Percentiles rank a stretch among this genome's conserved stretches.
Conservation (phyloP, 1,140 invertebrate species). For the Trachymyrmex septentrionalis region DNA sequence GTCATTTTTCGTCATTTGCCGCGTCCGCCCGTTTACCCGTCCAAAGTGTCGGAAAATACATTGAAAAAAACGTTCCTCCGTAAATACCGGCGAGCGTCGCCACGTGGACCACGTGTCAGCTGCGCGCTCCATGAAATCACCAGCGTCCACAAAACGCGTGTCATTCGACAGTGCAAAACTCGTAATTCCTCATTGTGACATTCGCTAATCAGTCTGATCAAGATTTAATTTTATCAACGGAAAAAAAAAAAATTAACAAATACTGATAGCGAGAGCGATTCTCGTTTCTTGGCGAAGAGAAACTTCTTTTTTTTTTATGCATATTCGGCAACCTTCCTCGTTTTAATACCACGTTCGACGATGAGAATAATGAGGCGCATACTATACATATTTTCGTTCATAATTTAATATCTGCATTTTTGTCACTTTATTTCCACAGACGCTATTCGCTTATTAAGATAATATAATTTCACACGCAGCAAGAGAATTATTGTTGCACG, state of each 20-base stretch:
- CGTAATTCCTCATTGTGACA: conserved; percentile 1
- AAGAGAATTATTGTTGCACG: not conserved
- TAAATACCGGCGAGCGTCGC: conserved; percentile 37
- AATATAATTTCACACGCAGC: conserved; percentile 19
- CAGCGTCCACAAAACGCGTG: conserved; percentile 23
- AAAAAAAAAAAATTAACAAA: conserved; percentile 7
- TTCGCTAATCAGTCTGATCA: conserved; percentile 38
- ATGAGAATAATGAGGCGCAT: conserved; percentile 40
- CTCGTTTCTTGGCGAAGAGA: not conserved
- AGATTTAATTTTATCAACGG: conserved; percentile 24
- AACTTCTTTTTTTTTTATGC: not conserved
- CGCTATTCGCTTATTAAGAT: conserved; percentile 41
- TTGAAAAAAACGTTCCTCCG: conserved; percentile 45
- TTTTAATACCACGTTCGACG: conserved; percentile 39
- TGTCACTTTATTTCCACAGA: conserved; percentile 28
- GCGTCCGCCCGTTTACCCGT: conserved; percentile 34
- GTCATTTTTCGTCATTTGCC: conserved; percentile 60
- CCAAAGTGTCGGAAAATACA: conserved; percentile 48
- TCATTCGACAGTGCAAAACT: conserved; percentile 1
- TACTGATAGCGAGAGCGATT: conserved; percentile 21
- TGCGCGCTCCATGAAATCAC: conserved; percentile 51
- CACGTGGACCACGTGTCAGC: conserved; percentile 49
- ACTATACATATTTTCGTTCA: conserved; percentile 39
- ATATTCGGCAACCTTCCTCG: not conserved
- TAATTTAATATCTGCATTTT: conserved; percentile 58